Base-by-base conservation (phyloP, 2,888 invertebrate genomes). In the Didymodactylos carnosus region DNA sequence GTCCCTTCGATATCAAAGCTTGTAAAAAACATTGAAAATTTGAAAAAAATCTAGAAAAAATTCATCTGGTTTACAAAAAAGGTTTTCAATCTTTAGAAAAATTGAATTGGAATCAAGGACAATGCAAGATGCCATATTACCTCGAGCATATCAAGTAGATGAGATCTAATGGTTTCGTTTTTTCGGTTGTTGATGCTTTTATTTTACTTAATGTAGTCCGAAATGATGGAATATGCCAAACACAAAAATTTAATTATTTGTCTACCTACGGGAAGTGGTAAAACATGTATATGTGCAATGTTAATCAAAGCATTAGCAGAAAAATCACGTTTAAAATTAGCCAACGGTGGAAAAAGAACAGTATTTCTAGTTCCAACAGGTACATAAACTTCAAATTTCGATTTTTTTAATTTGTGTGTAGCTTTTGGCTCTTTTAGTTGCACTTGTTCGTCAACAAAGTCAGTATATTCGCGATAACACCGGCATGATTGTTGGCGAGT, bases 221-320 rank as follows among this genome's bases (percentile, higher is more conserved):
- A 90, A 78, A 83, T 94, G 2, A 87, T 90, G 80, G 88, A 91
- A 80, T 86, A 87, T 76, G 90, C 90, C 0, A 80, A 87, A 0
- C 81, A 86, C 72, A 83, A 87, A 75, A 97, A 97, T 83, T 88
- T 89, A 0, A 92, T 98, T n/a, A 88, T 95, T 41, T 93, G 90
- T 83, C 85, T 98, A 74, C 94, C 94, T 0, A 94, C 95, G 62
- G 94, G 93, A 0, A 87, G 91, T 0, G 95, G 95, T 0, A 95
- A 97, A 85, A 94, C 94, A 0, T 94, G 88, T 79, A 91, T 97
- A 78, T 91, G 93, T 0, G 86, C 91, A 2, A 89, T 94, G 83
- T 85, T 94, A 43, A 86, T 94, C 62, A 91, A 92, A 81, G 27
- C 43, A n/a, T 29, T 62, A 10, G 8, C 62, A 19, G 19, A 2